Percentiles rank a stretch among this genome's conserved stretches.
Evolutionary conservation across 2,888 invertebrate genomes (phyloP).

Genomic region (Branchinecta sandiegonensis): DNA sequence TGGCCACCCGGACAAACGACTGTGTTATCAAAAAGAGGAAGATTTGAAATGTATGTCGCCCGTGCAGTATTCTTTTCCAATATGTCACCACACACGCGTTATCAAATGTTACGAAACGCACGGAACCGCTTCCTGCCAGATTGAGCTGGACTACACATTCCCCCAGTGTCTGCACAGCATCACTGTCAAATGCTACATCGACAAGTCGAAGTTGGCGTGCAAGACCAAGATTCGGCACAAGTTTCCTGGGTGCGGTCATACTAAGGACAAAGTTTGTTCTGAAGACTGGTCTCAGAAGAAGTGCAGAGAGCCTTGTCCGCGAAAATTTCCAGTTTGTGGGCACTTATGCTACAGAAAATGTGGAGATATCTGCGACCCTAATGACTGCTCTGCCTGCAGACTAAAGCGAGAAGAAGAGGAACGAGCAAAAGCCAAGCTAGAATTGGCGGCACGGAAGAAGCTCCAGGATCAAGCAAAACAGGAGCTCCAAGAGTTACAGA

Average conservation of each 20-base stretch:
- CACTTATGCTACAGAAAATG: constrained; percentile 8
- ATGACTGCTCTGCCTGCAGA: background rate
- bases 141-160: background rate
- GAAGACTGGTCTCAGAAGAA: background rate
- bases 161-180: background rate
- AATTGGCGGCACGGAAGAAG: too few species aligned
- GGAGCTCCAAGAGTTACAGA: too few species aligned
- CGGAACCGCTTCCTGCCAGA: too few species aligned
- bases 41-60: too few species aligned
- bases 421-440: too few species aligned
- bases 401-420: background rate
- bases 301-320: constrained; percentile 16
- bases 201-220: background rate
- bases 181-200: background rate
- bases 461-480: too few species aligned
- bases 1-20: too few species aligned
- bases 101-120: too few species aligned
- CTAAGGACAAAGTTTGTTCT: background rate
- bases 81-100: too few species aligned
- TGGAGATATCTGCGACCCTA: background rate
- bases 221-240: background rate
- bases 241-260: background rate
- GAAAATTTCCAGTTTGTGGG: background rate
- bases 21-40: too few species aligned
- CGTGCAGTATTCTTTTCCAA: too few species aligned